These are phyloP conservation scores for Zaprionus capensis DNA, from an alignment of 1,140 invertebrate species.

Conservation along the genomic window DNA sequence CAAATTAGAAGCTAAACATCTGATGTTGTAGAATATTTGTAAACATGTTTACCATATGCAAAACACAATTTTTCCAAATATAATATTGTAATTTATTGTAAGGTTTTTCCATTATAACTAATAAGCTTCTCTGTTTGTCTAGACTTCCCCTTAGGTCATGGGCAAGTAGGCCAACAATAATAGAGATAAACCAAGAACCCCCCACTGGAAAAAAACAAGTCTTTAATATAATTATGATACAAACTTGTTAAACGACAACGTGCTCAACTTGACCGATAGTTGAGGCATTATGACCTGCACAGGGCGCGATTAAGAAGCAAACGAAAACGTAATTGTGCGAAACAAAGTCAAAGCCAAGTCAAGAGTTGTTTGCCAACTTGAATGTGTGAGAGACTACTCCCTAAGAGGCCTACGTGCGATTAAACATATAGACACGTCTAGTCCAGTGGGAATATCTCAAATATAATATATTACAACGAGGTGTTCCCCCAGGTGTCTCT, in stretches of 20 bases:
- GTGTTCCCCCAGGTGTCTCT: neutral
- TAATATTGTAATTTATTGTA: no score
- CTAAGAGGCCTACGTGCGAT: neutral
- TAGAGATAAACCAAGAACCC: neutral
- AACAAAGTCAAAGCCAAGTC: neutral
- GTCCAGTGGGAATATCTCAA: neutral
- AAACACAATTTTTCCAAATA: no score
- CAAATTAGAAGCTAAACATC: neutral
- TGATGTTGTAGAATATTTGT: neutral
- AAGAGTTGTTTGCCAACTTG: neutral
- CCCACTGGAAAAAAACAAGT: neutral
- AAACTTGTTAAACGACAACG: neutral
- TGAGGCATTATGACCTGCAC: neutral
- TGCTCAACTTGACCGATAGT: slow-evolving; percentile 9
- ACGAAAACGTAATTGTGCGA: neutral
- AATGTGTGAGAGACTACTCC: neutral
- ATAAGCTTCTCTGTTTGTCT: no score
- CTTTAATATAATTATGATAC: neutral
- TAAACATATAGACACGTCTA: neutral
- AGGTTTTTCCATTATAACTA: no score
- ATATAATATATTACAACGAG: neutral
- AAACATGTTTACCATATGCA: no score
- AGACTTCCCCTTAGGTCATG: no score
- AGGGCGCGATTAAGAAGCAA: neutral
- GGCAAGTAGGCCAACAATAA: no score